Percentiles rank a stretch among this genome's conserved stretches.
phyloP scores from a whole-genome alignment of 2,888 invertebrate species.

The Erannis defoliaria region DNA sequence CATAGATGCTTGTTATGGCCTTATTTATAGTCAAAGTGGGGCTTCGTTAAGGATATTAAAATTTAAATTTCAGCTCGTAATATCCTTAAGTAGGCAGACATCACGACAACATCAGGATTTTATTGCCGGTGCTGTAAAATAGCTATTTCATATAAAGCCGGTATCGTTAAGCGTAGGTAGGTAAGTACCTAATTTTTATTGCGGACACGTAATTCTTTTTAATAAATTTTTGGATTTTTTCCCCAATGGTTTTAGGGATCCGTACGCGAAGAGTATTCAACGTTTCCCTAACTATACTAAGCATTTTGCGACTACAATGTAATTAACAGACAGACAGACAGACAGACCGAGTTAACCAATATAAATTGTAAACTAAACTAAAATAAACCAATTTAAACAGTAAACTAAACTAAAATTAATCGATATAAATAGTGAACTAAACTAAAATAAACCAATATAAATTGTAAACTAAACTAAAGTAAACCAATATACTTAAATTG shows the following conservation, averaged over 20 bases:
- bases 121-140: conserved; percentile 53
- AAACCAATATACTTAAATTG: no score
- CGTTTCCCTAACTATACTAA: no score
- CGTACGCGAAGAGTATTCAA: no score
- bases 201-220: conserved; percentile 35
- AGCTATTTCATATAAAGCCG: conserved; percentile 46
- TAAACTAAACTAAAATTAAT: no score
- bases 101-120: conserved; percentile 50
- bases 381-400: no score
- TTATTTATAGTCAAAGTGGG: conserved; percentile 2
- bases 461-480: no score
- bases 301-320: no score
- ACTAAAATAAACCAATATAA: no score
- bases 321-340: no score
- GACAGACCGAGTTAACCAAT: no score
- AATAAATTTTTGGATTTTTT: conserved; percentile 37
- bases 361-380: no score
- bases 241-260: neutral
- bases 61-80: conserved; percentile 54
- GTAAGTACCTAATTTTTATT: conserved; percentile 41
- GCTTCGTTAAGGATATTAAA: conserved; percentile 47
- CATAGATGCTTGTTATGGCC: neutral
- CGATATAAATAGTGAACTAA: no score
- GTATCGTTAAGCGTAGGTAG: conserved; percentile 36
- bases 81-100: conserved; percentile 47